Evolutionary conservation across 2,797 vertebrate genomes (phyloP).

Genomic region (Pipistrellus kuhlii): DNA sequence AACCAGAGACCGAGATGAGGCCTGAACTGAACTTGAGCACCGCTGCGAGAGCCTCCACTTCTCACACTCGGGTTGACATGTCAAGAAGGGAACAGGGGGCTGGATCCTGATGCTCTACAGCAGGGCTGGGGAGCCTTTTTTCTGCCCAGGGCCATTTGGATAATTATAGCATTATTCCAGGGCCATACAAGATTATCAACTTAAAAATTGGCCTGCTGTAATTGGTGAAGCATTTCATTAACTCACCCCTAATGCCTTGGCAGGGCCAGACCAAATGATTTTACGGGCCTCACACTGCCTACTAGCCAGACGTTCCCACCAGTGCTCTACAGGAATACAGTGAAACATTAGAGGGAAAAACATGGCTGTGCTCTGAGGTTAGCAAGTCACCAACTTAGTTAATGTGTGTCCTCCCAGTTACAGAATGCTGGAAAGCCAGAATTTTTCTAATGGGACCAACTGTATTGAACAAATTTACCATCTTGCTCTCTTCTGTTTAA

Average conservation of each 20-base stretch:
- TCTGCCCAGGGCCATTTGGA: too few species aligned
- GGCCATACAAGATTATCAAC: too few species aligned
- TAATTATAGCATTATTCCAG: too few species aligned
- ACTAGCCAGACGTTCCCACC: too few species aligned
- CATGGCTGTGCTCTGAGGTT: background rate
- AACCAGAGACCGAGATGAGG: background rate
- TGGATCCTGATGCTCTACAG: background rate
- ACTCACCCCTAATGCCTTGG: too few species aligned
- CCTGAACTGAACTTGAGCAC: background rate
- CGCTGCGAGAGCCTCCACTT: background rate
- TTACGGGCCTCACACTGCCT: too few species aligned
- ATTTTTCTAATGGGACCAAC: background rate
- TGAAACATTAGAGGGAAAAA: background rate
- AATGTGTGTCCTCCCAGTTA: background rate
- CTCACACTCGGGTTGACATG: background rate
- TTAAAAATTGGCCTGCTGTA: too few species aligned
- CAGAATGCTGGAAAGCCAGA: background rate
- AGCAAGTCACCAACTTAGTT: background rate
- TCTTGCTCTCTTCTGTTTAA: background rate
- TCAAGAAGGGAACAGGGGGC: accelerated
- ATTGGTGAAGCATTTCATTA: too few species aligned
- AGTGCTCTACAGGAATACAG: background rate
- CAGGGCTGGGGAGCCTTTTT: too few species aligned
- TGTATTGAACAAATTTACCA: background rate
- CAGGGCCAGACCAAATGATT: too few species aligned